Percentiles rank a stretch among this genome's conserved stretches.
Evolutionary conservation across 2,888 invertebrate genomes (phyloP).

Genomic region (Lithodes maja): DNA sequence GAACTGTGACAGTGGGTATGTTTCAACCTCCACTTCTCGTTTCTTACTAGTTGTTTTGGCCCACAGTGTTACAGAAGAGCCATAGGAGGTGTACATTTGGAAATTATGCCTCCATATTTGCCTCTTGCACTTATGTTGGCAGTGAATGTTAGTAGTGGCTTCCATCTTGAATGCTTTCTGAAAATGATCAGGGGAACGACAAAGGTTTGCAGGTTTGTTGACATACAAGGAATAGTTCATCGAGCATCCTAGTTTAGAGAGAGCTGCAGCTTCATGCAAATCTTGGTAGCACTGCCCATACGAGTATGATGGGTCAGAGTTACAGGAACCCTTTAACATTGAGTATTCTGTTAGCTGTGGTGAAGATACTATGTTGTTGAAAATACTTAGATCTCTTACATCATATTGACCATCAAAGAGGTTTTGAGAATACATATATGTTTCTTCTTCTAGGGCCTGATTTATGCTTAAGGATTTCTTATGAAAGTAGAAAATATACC

Average conservation of each 20-base stretch:
- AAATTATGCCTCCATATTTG: conserved; percentile 4
- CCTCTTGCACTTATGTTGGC: conserved; percentile 20
- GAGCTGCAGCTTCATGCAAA: background rate
- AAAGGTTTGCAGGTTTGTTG: background rate
- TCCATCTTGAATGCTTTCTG: conserved; percentile 1
- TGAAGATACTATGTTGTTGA: background rate
- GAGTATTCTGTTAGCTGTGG: conserved; percentile 30
- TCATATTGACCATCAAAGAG: conserved; percentile 38
- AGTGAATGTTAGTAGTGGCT: background rate
- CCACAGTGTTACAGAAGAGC: background rate
- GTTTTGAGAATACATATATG: background rate
- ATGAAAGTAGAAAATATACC: conserved; percentile 23
- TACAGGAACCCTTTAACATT: conserved; percentile 25
- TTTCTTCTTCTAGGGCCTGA: conserved; percentile 73
- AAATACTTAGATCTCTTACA: background rate
- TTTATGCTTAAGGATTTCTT: background rate
- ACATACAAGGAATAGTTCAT: background rate
- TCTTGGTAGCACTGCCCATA: conserved; percentile 5
- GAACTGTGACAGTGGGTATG: conserved; percentile 35
- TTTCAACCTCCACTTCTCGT: conserved; percentile 28
- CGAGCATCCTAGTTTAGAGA: background rate
- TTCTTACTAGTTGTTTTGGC: conserved; percentile 20
- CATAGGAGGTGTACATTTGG: background rate
- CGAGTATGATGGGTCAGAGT: background rate
- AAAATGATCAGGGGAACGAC: conserved; percentile 8